Percentiles rank a stretch among this genome's conserved stretches.
Evolutionary conservation across 2,113 vertebrate genomes (phyloP).

Genomic region (Rafetus swinhoei): DNA sequence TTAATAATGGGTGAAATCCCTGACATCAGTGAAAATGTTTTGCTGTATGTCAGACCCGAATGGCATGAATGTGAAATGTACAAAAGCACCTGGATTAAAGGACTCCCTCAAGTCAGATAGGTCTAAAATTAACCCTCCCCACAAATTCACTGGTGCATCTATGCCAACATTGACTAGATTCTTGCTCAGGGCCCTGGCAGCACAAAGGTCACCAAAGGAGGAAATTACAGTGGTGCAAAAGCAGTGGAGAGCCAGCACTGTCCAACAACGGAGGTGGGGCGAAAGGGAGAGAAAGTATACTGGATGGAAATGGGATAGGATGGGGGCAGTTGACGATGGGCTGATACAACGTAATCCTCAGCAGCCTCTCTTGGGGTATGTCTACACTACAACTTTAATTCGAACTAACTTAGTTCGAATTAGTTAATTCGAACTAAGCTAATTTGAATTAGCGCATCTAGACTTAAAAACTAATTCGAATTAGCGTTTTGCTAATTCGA

Average conservation of each 20-base stretch:
- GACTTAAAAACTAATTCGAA: too few species aligned
- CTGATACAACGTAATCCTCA: not conserved
- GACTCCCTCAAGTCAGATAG: not conserved
- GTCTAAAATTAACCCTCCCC: not conserved
- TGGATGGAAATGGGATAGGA: not conserved
- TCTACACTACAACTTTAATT: too few species aligned
- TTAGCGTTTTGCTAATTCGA: too few species aligned
- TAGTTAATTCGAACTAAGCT: too few species aligned
- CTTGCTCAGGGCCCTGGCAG: not conserved
- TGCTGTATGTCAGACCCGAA: not conserved
- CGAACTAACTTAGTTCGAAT: too few species aligned
- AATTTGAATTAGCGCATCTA: too few species aligned
- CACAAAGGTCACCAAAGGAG: not conserved
- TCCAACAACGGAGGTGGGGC: not conserved
- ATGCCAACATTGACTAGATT: not conserved
- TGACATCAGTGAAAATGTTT: not conserved
- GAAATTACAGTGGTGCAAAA: not conserved
- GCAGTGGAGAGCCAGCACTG: not conserved
- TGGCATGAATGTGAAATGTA: not conserved
- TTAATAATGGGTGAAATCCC: not conserved
- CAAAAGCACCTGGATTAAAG: not conserved
- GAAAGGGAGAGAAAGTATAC: not conserved
- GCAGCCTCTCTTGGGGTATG: not conserved
- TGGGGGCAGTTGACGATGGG: not conserved
- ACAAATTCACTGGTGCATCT: not conserved